These are phyloP conservation scores for Pinctada fucata DNA, from an alignment of 2,888 invertebrate species.

Conservation along the genomic window DNA sequence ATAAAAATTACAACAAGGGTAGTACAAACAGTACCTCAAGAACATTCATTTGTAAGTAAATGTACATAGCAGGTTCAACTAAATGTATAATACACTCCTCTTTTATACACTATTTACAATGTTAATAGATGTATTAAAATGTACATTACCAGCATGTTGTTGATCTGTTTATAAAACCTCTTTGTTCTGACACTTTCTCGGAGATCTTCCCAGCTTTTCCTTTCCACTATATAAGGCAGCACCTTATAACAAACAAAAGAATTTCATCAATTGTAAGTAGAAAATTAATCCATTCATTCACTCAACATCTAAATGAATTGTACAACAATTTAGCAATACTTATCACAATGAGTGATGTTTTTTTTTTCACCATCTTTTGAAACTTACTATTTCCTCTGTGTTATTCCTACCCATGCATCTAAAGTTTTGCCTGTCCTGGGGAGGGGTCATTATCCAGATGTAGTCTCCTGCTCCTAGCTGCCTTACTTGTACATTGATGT, in stretches of 20 bases:
- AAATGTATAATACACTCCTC: no score
- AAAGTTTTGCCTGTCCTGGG: slow-evolving; percentile 30
- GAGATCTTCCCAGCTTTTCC: slow-evolving; percentile 58
- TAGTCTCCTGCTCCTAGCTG: slow-evolving; percentile 54
- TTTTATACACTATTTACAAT: background rate
- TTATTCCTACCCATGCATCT: slow-evolving; percentile 42
- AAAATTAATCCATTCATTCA: background rate
- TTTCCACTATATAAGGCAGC: slow-evolving; percentile 54
- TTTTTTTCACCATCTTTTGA: background rate
- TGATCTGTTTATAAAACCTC: slow-evolving; percentile 51
- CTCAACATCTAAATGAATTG: background rate
- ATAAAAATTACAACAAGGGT: no score
- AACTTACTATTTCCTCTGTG: slow-evolving; percentile 46
- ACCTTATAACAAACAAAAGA: slow-evolving; percentile 40
- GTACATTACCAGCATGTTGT: slow-evolving; percentile 52
- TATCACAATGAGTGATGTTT: no score
- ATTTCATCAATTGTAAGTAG: background rate
- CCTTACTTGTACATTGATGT: slow-evolving; percentile 48
- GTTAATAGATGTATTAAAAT: background rate
- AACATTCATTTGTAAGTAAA: no score
- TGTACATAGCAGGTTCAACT: no score
- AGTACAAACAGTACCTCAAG: no score
- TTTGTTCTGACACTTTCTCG: slow-evolving; percentile 46
- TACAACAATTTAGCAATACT: background rate
- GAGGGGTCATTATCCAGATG: slow-evolving; percentile 55